These are phyloP conservation scores for Conger conger DNA, from an alignment of 2,113 vertebrate species.

Conservation along the genomic window DNA sequence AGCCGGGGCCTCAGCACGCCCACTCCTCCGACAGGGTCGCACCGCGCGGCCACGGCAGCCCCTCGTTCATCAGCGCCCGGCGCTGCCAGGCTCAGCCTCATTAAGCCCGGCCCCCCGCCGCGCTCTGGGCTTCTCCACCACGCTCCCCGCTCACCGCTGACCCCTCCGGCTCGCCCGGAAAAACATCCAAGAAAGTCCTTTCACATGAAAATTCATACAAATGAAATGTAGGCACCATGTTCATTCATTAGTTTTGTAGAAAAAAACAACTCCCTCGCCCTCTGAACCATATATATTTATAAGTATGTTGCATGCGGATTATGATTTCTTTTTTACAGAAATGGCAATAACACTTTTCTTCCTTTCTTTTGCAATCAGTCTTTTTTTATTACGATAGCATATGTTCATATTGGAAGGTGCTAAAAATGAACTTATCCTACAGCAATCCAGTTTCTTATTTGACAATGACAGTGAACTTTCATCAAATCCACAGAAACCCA, in stretches of 20 bases:
- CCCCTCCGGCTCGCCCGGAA: not conserved
- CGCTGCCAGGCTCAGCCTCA: not conserved
- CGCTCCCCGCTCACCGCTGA: not conserved
- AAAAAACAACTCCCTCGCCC: not conserved
- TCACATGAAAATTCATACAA: not conserved
- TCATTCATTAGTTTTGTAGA: not conserved
- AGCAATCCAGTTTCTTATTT: too few relatives aligned
- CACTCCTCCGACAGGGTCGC: not conserved
- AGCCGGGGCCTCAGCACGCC: not conserved
- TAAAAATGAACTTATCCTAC: too few relatives aligned
- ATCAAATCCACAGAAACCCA: too few relatives aligned
- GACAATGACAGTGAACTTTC: too few relatives aligned
- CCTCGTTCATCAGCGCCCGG: not conserved
- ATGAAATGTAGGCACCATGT: not conserved
- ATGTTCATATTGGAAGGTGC: too few relatives aligned
- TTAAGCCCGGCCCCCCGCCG: not conserved
- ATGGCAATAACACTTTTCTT: not conserved
- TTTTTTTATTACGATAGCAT: too few relatives aligned
- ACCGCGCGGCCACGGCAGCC: not conserved
- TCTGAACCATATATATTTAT: not conserved
- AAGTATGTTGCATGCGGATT: not conserved
- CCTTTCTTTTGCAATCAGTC: too few relatives aligned
- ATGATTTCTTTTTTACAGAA: not conserved
- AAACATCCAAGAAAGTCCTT: not conserved
- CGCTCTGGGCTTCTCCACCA: not conserved